A percentile compares a stretch with the other conserved stretches of the same genome.
Conservation (phyloP, 2,888 invertebrate genomes). For the Tryphoninae sp. region DNA sequence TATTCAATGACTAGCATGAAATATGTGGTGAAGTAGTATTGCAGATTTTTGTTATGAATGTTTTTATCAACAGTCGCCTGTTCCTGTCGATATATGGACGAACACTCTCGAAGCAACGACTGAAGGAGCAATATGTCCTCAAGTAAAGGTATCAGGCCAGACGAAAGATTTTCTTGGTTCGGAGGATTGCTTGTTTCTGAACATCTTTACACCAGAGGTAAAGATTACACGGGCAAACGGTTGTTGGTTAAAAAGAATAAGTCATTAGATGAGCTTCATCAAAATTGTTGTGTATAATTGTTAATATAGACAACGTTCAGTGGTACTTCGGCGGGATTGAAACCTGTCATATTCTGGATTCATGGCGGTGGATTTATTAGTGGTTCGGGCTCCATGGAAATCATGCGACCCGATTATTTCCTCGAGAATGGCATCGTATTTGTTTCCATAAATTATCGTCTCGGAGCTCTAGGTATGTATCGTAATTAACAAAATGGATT, state of each 20-base stretch:
- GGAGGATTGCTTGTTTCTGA: constrained; percentile 41
- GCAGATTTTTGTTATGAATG: too few species aligned
- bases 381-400: neutral
- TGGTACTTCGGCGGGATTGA: neutral
- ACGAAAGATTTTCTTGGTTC: neutral
- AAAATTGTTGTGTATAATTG: neutral
- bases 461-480: constrained; percentile 17
- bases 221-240: neutral
- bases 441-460: constrained; percentile 34
- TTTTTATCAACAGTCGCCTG: constrained; percentile 20
- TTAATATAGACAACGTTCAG: neutral
- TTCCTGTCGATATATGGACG: constrained; percentile 35
- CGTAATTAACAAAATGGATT: neutral
- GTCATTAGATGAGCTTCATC: neutral
- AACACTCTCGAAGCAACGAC: constrained; percentile 22
- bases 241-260: neutral
- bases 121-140: neutral
- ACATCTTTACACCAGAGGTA: constrained; percentile 31
- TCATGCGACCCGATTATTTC: constrained; percentile 29
- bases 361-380: neutral
- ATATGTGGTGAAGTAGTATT: too few species aligned
- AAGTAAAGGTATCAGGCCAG: neutral
- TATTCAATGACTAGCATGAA: too few species aligned
- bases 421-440: constrained; percentile 34
- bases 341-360: neutral